Base-by-base conservation (phyloP, 2,113 vertebrate genomes). In the Brachionichthys hirsutus region DNA sequence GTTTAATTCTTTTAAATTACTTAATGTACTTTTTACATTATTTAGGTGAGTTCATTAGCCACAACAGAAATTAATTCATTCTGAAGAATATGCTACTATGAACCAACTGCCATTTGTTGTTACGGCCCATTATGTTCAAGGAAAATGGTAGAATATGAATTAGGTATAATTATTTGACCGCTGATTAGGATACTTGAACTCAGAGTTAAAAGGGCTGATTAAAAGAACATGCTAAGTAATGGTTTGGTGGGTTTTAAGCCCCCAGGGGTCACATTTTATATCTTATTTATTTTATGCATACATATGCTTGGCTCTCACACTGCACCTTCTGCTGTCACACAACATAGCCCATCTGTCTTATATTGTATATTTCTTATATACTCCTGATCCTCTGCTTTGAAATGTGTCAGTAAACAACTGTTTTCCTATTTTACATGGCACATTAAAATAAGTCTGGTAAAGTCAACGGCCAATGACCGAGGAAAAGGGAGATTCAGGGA, bases 191-290 rank as follows among this genome's bases (percentile, higher is more conserved):
- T 63, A 57, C 44, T 70, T 65, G 54, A 72, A 68, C 6, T 12
- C 54, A 70, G 22, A 50, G 50, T 40, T 57, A 48, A 64, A 75
- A 75, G 64, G 66, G 66, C 77, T 81, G 85, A 86, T 87, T 85
- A 81, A 77, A 77, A 73, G 72, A 83, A 81, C 67, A 75, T 67
- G 73, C 80, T 78, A 81, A 83, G 82, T 79, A 80, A 81, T 67
- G 76, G 77, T 75, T 76, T 82, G 82, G 85, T 86, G 67, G 77
- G 76, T 77, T 85, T 82, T 79, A 64, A 77, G 49, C 74, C 76
- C 76, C 80, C 73, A 67, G 56, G 55, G 46, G 57, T 77, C 12
- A 4, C 70, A 78, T 67, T 82, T 81, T 80, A 80, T 63, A 48
- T 53, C 22, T 0, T 62, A 62, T 75, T 46, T 46, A 73, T 30